Conservation (phyloP, 1,140 invertebrate species). For the Lasaia peninsularis region DNA sequence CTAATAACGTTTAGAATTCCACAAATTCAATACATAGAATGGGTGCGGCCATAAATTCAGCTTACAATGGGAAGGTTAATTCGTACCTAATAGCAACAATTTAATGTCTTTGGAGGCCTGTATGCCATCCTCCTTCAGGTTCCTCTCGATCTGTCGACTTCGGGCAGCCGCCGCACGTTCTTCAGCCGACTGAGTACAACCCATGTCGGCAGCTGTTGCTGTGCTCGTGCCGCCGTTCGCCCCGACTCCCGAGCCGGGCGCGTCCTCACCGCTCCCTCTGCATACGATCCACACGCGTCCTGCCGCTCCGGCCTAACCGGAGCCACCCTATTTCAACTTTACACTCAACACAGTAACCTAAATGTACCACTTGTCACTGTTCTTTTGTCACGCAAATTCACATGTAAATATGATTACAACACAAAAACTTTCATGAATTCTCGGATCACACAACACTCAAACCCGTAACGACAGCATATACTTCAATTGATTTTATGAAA, state of each 20-base stretch:
- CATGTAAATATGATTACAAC: slow-evolving; percentile 33
- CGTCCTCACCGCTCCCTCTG: slow-evolving; percentile 72
- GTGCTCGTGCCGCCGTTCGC: slow-evolving; percentile 55
- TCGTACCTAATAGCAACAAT: slow-evolving; percentile 94
- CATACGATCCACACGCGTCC: slow-evolving; percentile 67
- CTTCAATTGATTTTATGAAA: slow-evolving; percentile 72
- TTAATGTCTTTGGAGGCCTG: slow-evolving; percentile 99
- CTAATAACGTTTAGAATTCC: slow-evolving; percentile 1
- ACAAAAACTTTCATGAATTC: slow-evolving; percentile 39
- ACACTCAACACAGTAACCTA: slow-evolving; percentile 72
- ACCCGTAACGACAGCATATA: slow-evolving; percentile 59
- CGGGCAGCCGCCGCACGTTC: slow-evolving; percentile 97
- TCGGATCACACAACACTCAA: slow-evolving; percentile 48
- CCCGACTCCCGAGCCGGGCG: slow-evolving; percentile 70
- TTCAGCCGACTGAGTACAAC: slow-evolving; percentile 98
- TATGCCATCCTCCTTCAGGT: slow-evolving; percentile 98
- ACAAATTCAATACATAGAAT: slow-evolving; percentile 29
- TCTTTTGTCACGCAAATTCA: slow-evolving; percentile 22
- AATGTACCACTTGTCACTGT: slow-evolving; percentile 62
- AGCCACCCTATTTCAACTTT: slow-evolving; percentile 67
- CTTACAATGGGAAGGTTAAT: slow-evolving; percentile 23
- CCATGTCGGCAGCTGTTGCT: slow-evolving; percentile 84
- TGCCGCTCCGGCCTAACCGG: slow-evolving; percentile 63
- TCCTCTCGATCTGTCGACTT: slow-evolving; percentile 98
- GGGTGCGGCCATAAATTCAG: slow-evolving; percentile 55